Evolutionary conservation across 2,888 invertebrate genomes (phyloP), one percentile per base, ranked within the genome.

Genomic region (Eustalomyia histrio): DNA sequence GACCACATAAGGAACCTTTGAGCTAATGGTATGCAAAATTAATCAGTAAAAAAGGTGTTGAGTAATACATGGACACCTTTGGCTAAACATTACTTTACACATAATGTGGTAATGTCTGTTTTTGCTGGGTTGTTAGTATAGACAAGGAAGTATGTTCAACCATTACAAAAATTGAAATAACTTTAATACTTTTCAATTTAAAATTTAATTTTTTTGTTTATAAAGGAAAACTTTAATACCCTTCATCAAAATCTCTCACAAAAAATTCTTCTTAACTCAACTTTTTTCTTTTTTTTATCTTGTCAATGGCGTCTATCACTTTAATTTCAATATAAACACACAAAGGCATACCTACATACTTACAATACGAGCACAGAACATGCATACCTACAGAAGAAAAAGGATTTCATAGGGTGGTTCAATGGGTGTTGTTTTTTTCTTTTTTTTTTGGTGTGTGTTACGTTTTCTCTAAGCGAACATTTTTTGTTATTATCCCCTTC

Each of bases 281-380:
- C 17, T 39, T 72, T 53, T 52, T 57, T 10, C 10, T 57, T 24
- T 17, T 52, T 47, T 76, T 67, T 68, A 57, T 80, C 50, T 47
- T 73, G 64, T 74, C 60, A 76, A 81, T 81, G 80, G 80, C 80
- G 80, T 78, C 76, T 81, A 74, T 81, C 80, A 78, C 50, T 78
- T 69, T 74, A 61, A 69, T 80, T 73, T 80, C 55, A 53, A 43
- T 65, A 72, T 33, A 67, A 16, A 64, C 55, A 60, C 58, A 17
- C 35, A 18, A 29, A 14, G 16, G 10, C 61, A 52, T 61, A 43
- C 24, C 61, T 33, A 60, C 52, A 80, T 35, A 6, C 29, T 29
- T 29, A 29, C 3, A 6, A 33, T 14, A 50, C n/a, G 16, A 18
- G 47, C 60, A 72, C 24, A 60, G 21, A 61, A 29, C 35, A 71